phyloP scores from a whole-genome alignment of 2,113 vertebrate species.

The Colossoma macropomum region DNA sequence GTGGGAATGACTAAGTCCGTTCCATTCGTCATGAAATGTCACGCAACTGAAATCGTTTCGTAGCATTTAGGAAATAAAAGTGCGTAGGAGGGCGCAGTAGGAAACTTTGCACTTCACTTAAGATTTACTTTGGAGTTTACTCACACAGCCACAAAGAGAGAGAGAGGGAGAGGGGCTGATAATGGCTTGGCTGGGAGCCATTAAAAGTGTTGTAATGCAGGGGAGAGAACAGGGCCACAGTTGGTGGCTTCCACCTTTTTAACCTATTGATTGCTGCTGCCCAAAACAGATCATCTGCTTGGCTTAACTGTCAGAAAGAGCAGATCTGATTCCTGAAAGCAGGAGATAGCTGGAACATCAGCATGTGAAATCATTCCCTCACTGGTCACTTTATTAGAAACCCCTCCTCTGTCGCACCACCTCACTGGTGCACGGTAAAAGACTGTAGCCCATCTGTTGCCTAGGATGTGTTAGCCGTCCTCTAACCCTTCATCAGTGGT shows the following conservation, averaged over 20 bases:
- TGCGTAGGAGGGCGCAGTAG: not conserved
- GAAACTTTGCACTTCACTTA: not conserved
- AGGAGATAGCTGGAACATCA: too few relatives aligned
- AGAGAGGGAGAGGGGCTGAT: not conserved
- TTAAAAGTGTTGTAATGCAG: slow-evolving; percentile 1
- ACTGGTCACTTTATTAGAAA: too few relatives aligned
- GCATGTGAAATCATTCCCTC: too few relatives aligned
- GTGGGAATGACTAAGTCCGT: not conserved
- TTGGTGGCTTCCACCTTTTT: not conserved
- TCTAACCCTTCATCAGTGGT: too few relatives aligned
- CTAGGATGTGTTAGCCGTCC: too few relatives aligned
- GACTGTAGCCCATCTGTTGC: too few relatives aligned
- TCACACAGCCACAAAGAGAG: not conserved
- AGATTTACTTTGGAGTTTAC: not conserved
- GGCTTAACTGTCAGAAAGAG: not conserved
- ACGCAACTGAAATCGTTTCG: not conserved
- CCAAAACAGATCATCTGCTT: not conserved
- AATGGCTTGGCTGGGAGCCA: not conserved
- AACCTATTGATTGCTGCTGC: not conserved
- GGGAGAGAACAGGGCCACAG: not conserved
- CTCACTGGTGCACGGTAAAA: too few relatives aligned
- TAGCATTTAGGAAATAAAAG: not conserved
- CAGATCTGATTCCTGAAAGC: not conserved
- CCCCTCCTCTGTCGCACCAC: too few relatives aligned
- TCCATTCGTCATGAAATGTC: not conserved